Base-by-base conservation (phyloP, 2,888 invertebrate species). In the Mythimna impura region DNA sequence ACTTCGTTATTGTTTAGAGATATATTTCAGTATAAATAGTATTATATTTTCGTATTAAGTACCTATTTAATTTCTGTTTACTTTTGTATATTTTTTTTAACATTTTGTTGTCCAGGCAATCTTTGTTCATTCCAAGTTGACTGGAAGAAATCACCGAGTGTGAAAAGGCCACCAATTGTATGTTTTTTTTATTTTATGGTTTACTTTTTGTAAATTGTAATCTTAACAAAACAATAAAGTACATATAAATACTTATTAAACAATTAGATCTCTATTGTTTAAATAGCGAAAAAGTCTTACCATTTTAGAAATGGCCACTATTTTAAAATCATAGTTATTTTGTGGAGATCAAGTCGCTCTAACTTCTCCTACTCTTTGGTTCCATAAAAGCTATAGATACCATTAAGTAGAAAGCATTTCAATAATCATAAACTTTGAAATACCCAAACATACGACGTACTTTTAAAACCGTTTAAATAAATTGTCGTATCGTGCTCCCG, bases 401-500 rank as follows among this genome's bases (percentile, higher is more conserved):
- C 66, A 50, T 55, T 66, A 40, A 22, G n/a, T 40, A 57, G 14
- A 63, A 64, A 70, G 63, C 55, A 43, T 52, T 66, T 62, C 55
- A 76, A 70, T 81, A 81, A 67, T 57, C 71, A 81, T 75, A 75
- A 78, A 69, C 61, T 73, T 36, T 36, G 64, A 43, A 66, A 78
- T 80, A 75, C 71, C 67, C 71, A 79, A 88, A 80, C 64, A 80
- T 73, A 78, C 70, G 65, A 76, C 66, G 66, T 78, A 74, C 76
- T 70, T 78, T 83, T 73, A 76, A 78, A 80, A 75, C 64, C 82
- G 77, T 73, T 77, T 80, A 84, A 82, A 88, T 85, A 87, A 87
- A 89, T 87, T 71, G 86, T 75, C 58, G 65, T 82, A 83, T 84
- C 87, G 86, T 86, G 86, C 73, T 82, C 81, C 75, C 63, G 73